phyloP scores from a whole-genome alignment of 2,113 vertebrate species.

The Neopipo cinnamomea region DNA sequence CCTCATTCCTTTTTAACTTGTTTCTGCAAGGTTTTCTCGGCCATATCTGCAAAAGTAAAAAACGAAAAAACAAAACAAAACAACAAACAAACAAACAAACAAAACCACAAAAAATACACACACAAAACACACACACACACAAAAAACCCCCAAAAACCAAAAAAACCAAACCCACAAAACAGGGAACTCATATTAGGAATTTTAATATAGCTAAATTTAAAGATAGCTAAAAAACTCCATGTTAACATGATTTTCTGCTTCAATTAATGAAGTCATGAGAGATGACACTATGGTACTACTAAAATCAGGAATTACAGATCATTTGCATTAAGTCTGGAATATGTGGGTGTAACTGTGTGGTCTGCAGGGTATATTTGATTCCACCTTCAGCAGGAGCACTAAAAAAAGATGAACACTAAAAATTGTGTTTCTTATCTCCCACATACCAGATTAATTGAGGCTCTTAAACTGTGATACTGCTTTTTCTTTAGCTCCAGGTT shows the following conservation, averaged over 20 bases:
- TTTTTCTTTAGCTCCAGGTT: background rate
- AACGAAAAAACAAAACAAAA: background rate
- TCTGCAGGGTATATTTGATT: background rate
- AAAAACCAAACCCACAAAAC: background rate
- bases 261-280: background rate
- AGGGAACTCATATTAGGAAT: background rate
- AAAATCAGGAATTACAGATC: background rate
- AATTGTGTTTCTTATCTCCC: background rate
- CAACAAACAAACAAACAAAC: background rate
- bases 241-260: background rate
- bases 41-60: background rate
- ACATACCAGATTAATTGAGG: background rate
- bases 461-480: background rate
- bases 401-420: background rate
- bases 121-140: fast-evolving
- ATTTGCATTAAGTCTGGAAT: background rate
- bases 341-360: background rate
- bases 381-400: background rate
- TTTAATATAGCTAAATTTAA: background rate
- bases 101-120: background rate
- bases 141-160: background rate
- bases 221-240: background rate
- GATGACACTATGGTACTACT: background rate
- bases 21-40: background rate
- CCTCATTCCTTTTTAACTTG: background rate